Evolutionary conservation across 1,140 invertebrate species (phyloP).

Genomic region (Latrodectus geometricus): DNA sequence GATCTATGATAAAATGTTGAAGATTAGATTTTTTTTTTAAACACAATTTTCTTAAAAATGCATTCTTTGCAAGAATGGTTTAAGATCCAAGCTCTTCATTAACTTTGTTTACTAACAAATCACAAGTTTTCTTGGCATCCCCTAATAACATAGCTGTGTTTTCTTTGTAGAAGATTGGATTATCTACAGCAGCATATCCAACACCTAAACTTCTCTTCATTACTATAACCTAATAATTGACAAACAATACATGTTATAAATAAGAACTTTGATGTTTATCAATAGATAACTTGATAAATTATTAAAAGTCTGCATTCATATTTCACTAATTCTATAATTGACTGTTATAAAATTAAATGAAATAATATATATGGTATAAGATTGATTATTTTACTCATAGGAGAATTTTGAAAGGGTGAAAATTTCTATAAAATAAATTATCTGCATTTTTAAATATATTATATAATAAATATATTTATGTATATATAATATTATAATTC

Average conservation of each 20-base stretch:
- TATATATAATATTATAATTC: too few species aligned
- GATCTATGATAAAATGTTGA: too few species aligned
- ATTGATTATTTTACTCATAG: not conserved
- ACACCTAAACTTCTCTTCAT: slow-evolving; percentile 92
- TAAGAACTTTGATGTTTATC: too few species aligned
- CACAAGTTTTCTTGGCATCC: slow-evolving; percentile 92
- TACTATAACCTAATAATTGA: slow-evolving; percentile 78
- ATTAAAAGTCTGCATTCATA: too few species aligned
- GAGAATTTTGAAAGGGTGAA: not conserved
- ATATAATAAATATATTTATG: too few species aligned
- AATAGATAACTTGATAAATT: too few species aligned
- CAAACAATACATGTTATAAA: not conserved
- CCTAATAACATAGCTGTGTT: slow-evolving; percentile 91
- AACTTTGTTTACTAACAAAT: slow-evolving; percentile 79
- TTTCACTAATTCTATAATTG: too few species aligned
- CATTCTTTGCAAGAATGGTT: not conserved
- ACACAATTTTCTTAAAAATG: too few species aligned
- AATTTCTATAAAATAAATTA: not conserved
- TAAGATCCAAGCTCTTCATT: slow-evolving; percentile 33
- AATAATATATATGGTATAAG: not conserved
- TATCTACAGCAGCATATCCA: slow-evolving; percentile 88
- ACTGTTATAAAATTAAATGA: too few species aligned
- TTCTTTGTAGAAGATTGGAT: slow-evolving; percentile 91
- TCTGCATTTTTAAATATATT: too few species aligned
- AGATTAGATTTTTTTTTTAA: too few species aligned